A percentile compares a stretch with the other conserved stretches of the same genome.
These are phyloP conservation scores for Apamea monoglypha DNA, from an alignment of 2,888 invertebrate genomes.

Conservation along the genomic window DNA sequence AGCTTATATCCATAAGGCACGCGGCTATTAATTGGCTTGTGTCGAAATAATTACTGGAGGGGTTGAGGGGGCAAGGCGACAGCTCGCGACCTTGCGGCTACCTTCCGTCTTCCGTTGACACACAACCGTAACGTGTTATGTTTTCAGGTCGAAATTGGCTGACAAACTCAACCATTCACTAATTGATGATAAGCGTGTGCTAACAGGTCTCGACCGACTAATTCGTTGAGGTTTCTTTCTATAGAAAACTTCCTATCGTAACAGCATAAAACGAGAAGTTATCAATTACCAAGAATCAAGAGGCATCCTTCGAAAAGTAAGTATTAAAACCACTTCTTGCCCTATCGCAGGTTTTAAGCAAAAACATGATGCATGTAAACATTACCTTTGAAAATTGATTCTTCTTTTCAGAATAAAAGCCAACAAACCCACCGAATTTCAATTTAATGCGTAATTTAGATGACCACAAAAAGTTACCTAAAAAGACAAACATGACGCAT, in stretches of 20 bases:
- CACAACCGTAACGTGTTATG: constrained; percentile 30
- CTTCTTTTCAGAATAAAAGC: constrained; percentile 60
- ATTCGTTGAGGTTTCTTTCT: background rate
- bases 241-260: background rate
- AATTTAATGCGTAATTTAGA: constrained; percentile 71
- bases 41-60: constrained; percentile 75
- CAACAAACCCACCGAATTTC: constrained; percentile 70
- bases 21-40: constrained; percentile 75
- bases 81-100: constrained; percentile 54
- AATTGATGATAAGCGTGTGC: constrained; percentile 6
- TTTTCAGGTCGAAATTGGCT: constrained; percentile 23
- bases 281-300: background rate
- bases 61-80: constrained; percentile 44
- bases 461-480: constrained; percentile 67
- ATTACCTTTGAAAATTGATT: constrained; percentile 34
- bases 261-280: background rate
- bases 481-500: constrained; percentile 63
- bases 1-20: constrained; percentile 70
- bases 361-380: constrained; percentile 23
- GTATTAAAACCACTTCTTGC: background rate
- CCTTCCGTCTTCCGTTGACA: constrained; percentile 71
- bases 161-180: background rate
- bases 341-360: background rate
- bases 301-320: background rate
- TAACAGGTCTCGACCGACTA: background rate